Conservation (phyloP, 2,888 invertebrate species). For the Polydrusus cervinus region DNA sequence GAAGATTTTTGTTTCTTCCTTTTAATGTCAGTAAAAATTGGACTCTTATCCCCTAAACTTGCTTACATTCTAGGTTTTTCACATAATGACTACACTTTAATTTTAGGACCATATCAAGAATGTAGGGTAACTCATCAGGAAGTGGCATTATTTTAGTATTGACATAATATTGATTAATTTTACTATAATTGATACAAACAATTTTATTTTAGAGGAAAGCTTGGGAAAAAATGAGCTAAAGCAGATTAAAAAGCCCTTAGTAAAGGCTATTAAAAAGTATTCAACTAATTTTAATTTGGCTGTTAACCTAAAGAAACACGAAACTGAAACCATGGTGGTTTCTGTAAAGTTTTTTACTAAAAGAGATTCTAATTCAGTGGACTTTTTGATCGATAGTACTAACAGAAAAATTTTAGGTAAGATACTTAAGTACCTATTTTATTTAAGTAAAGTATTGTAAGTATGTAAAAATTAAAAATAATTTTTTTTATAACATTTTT, state of each 20-base stretch:
- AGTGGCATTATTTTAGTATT: too few relatives aligned
- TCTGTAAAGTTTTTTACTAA: slow-evolving; percentile 37
- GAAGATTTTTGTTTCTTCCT: too few relatives aligned
- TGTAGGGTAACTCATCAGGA: too few relatives aligned
- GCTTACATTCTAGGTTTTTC: too few relatives aligned
- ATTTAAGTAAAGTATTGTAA: too few relatives aligned
- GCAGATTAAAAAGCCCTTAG: slow-evolving; percentile 22
- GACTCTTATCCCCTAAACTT: background rate
- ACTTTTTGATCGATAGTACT: slow-evolving; percentile 41
- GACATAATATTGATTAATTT: too few relatives aligned
- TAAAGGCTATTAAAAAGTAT: slow-evolving; percentile 38
- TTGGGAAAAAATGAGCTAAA: slow-evolving; percentile 20
- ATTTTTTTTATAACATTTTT: too few relatives aligned
- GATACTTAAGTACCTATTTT: background rate
- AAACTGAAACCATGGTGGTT: slow-evolving; percentile 39
- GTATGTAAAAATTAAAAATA: too few relatives aligned
- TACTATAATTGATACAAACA: slow-evolving; percentile 8
- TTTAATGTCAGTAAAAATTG: too few relatives aligned
- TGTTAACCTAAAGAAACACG: slow-evolving; percentile 18
- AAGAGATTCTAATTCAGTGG: slow-evolving; percentile 29
- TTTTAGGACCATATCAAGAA: too few relatives aligned
- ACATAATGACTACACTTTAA: too few relatives aligned
- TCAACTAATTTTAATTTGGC: slow-evolving; percentile 41
- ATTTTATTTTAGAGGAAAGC: slow-evolving; percentile 30
- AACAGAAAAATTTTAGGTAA: slow-evolving; percentile 50